phyloP scores from a whole-genome alignment of 2,113 vertebrate genomes.

The Cynocephalus volans region DNA sequence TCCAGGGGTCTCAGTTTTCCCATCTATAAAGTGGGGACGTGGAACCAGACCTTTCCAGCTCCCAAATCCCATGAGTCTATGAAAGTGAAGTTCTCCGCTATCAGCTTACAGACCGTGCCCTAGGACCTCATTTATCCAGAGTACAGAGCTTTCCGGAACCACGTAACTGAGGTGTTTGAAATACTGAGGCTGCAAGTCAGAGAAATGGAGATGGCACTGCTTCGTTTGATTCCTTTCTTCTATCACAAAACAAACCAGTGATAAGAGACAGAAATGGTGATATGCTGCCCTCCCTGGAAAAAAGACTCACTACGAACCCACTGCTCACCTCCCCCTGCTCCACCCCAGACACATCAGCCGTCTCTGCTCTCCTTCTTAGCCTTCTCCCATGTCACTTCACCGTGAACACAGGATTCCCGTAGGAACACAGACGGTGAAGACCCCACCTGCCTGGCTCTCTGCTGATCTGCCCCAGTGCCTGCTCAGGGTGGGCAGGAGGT shows the following conservation, averaged over 20 bases:
- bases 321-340: too few relatives aligned
- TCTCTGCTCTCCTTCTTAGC: neutral
- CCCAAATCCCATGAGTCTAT: neutral
- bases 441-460: neutral
- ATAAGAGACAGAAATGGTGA: neutral
- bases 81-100: neutral
- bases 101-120: fast-evolving
- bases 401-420: fast-evolving
- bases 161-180: fast-evolving
- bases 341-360: neutral
- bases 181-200: neutral
- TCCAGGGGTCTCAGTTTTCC: neutral
- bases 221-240: neutral
- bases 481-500: fast-evolving
- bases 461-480: neutral
- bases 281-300: neutral
- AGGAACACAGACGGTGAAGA: neutral
- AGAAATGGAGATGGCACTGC: neutral
- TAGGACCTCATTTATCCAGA: neutral
- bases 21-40: neutral
- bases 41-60: neutral
- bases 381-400: neutral
- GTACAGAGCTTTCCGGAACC: fast-evolving
- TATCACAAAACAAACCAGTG: neutral
- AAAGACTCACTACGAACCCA: neutral